Evolutionary conservation across 35 echinoderm and acorn worm genomes (phyloP).

Genomic region (Hemicentrotus pulcherrimus): DNA sequence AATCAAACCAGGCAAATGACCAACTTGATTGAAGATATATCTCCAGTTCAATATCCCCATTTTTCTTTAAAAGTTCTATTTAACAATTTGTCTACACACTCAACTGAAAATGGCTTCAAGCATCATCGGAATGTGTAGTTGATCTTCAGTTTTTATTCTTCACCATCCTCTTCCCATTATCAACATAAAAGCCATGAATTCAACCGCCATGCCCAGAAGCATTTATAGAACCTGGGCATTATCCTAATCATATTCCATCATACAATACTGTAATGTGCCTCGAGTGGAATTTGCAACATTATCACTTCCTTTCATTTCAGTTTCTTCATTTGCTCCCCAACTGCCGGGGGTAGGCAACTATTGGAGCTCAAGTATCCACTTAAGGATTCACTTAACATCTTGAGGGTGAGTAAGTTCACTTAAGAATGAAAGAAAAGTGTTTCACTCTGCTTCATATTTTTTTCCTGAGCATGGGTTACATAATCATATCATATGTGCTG

Average conservation of each 20-base stretch:
- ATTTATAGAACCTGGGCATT: not conserved
- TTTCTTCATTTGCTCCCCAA: not conserved
- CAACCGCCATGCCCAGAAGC: not conserved
- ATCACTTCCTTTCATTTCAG: not conserved
- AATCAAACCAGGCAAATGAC: not conserved
- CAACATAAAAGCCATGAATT: not conserved
- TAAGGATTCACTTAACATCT: not conserved
- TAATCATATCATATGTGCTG: not conserved
- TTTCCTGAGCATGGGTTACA: not conserved
- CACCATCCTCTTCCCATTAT: not conserved
- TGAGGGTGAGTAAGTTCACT: not conserved
- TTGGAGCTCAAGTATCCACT: not conserved
- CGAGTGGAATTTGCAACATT: not conserved
- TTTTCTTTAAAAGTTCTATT: not conserved
- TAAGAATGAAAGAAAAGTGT: not conserved
- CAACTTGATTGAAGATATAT: not conserved
- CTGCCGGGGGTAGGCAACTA: not conserved
- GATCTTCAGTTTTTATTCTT: not conserved
- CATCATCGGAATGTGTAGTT: not conserved
- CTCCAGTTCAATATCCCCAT: not conserved
- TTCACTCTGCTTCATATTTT: not conserved
- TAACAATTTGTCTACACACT: not conserved
- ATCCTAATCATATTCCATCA: not conserved
- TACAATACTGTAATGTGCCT: not conserved
- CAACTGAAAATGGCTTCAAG: not conserved